Evolutionary conservation across 2,113 vertebrate species (phyloP), one percentile per base, ranked within the genome.

Genomic region (Prochilodus magdalenae): DNA sequence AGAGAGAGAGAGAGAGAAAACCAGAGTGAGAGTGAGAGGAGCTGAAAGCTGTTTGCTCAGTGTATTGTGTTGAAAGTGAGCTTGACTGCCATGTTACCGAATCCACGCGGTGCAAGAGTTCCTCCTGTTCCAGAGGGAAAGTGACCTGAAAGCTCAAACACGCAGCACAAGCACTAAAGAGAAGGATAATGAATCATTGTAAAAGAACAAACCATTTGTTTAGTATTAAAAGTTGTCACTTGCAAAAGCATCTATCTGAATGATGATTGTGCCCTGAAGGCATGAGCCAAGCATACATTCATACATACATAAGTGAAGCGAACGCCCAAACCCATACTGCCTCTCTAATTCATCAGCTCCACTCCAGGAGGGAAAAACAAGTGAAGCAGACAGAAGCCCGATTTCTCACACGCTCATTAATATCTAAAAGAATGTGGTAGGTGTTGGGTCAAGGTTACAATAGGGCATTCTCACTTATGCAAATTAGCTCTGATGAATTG

Each of bases 171-270:
- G 57, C 57, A 60, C 57, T 26, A 67, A 33, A 67, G 29, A 16
- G 20, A 33, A 22, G 16, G 33, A 69, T 69, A 40, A 69, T 69
- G 33, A 69, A 40, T 66, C 12, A 69, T 69, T 40, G 66, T 66
- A 5, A 63, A 8, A 4, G 22, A 40, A 69, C 11, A 13, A 69
- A 22, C 36, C 22, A 10, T 69, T 40, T 22, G 57, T 60, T 60
- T 60, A 24, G n/a, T 60, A 24, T 26, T 60, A 15, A 26, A 40
- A 24, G 53, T 36, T 44, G 6, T 60, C 59, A 15, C 55, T 26
- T 60, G 40, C 55, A 60, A 26, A n/a, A 60, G 57, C 57, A 60
- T 60, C 57, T 57, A 4, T 57, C 53, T 60, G 24, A 60, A 26
- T 26, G 7, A 26, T 24, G 57, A 60, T 60, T 60, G 24, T 26